Evolutionary conservation across 2,113 vertebrate genomes (phyloP).

Genomic region (Sinocyclocheilus grahami): DNA sequence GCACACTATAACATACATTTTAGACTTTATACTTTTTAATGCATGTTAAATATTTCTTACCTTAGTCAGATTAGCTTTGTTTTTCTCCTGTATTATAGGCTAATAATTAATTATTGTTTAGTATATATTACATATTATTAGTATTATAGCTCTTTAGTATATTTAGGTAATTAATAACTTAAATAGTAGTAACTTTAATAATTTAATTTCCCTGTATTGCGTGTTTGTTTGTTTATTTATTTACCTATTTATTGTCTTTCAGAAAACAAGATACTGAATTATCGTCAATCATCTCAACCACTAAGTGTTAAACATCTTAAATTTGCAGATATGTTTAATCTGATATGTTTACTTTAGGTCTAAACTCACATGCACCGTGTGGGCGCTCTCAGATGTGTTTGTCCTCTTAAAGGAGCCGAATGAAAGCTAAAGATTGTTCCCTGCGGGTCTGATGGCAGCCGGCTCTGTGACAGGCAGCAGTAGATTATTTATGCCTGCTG

Average conservation of each 20-base stretch:
- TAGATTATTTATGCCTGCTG: conserved; percentile 51
- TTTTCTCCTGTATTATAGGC: not conserved
- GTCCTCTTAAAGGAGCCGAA: conserved; percentile 18
- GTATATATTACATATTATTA: not conserved
- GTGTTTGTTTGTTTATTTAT: not conserved
- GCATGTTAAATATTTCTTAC: not conserved
- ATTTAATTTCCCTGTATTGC: not conserved
- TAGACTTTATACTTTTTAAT: not conserved
- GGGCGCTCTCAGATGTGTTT: not conserved
- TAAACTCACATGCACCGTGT: not conserved
- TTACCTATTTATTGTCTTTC: not conserved
- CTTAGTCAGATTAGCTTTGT: not conserved
- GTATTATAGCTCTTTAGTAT: too few relatives aligned
- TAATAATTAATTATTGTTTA: not conserved
- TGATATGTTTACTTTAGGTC: not conserved
- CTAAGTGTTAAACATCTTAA: not conserved
- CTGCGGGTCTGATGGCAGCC: conserved; percentile 26
- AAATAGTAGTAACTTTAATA: not conserved
- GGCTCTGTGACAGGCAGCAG: conserved; percentile 35
- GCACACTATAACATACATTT: not conserved
- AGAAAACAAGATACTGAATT: not conserved
- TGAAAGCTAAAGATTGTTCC: conserved; percentile 27
- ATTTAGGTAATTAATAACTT: too few relatives aligned
- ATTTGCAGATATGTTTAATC: not conserved
- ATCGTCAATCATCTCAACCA: not conserved